These are phyloP conservation scores for Cynopterus brachyotis DNA, from an alignment of 2,113 vertebrate species.

Conservation along the genomic window DNA sequence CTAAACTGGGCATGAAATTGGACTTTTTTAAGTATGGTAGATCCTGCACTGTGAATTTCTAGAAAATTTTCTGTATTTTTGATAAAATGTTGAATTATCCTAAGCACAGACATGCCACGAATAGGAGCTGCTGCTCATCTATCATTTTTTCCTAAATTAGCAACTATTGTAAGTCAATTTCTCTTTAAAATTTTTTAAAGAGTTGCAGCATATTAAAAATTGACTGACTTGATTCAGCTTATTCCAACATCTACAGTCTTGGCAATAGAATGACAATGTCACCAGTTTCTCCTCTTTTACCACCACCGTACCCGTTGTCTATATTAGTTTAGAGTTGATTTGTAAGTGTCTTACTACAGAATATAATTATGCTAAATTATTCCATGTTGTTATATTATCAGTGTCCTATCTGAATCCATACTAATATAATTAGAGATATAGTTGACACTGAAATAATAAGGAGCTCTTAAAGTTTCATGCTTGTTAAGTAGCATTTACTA, in stretches of 20 bases:
- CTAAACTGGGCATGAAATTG: constrained; percentile 67
- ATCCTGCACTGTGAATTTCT: constrained; percentile 64
- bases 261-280: neutral
- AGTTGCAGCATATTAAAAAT: neutral
- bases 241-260: neutral
- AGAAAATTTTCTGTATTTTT: constrained; percentile 55
- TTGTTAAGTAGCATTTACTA: constrained; percentile 63
- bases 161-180: constrained; percentile 42
- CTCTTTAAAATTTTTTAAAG: neutral
- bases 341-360: constrained; percentile 61
- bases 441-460: constrained; percentile 66
- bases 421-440: constrained; percentile 75
- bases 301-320: neutral
- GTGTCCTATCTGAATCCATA: constrained; percentile 72
- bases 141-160: constrained; percentile 64
- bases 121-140: neutral
- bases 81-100: constrained; percentile 65
- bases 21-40: constrained; percentile 57
- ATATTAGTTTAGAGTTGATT: constrained; percentile 65
- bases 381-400: constrained; percentile 71
- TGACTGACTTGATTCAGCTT: neutral
- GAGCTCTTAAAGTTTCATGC: constrained; percentile 62
- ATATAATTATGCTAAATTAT: constrained; percentile 75
- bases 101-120: constrained; percentile 21
- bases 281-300: neutral